Base-by-base conservation (phyloP, 2,113 vertebrate genomes). In the Chlamydotis undulata region DNA sequence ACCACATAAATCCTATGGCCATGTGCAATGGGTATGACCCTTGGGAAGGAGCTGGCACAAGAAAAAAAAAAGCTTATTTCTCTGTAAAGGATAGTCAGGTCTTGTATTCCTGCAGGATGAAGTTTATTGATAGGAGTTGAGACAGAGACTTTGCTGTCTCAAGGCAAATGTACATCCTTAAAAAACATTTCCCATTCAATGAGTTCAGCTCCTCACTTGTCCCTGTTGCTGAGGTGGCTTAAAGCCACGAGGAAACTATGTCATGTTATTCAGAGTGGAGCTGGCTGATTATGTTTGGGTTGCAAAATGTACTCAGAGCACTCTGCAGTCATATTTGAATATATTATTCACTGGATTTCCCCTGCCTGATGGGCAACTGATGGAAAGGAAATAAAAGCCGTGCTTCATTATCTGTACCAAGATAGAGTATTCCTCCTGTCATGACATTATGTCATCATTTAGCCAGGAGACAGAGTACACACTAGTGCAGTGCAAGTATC, bases 221-320 rank as follows among this genome's bases (percentile, higher is more conserved):
- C 23, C 5, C 53, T 73, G 15, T 82, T 69, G 56, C 23, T n/a
- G 29, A 55, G n/a, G 33, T 91, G 33, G 37, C 39, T 82, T 89
- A 78, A 88, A 87, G 37, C 26, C 61, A 83, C 0, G 2, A 87
- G 60, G 37, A 92, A 91, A 35, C 50, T 49, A 55, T 89, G 55
- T n/a, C 53, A 70, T n/a, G 23, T 35, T 81, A 82, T 86, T 93
- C 75, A 96, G 88, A 90, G 31, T n/a, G 87, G 25, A 94, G 59
- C 37, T 63, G 43, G 25, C 37, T 91, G 79, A 90, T 43, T 83
- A 65, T 29, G 28, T 94, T 89, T 77, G 67, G 55, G 56, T 78
- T 70, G 74, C 45, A 85, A 69, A 94, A 93, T 90, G 92, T 91
- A 93, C 43, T 84, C 67, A 83, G 67, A 82, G 37, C 23, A 41